A percentile compares a stretch with the other conserved stretches of the same genome.
Conservation (phyloP, 2,888 invertebrate species). For the Gonocerus acuteangulatus region DNA sequence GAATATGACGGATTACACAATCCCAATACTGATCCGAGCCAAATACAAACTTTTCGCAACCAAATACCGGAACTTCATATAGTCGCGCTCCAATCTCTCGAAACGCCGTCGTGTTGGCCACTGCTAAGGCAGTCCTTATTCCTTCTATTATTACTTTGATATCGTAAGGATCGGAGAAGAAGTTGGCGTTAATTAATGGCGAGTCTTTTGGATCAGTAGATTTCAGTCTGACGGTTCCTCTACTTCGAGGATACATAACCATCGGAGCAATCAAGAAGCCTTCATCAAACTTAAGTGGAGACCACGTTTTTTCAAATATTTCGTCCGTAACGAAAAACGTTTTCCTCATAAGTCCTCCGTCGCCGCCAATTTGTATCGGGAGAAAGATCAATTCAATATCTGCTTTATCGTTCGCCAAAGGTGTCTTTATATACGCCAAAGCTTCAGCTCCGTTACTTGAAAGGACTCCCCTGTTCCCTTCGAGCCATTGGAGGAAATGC, state of each 20-base stretch:
- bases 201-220: conserved; percentile 68
- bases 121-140: conserved; percentile 47
- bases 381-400: conserved; percentile 75
- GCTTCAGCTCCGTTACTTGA: conserved; percentile 59
- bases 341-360: conserved; percentile 44
- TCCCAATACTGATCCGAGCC: conserved; percentile 66
- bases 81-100: conserved; percentile 49
- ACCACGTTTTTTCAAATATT: conserved; percentile 52
- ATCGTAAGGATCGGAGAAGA: conserved; percentile 58
- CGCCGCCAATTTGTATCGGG: conserved; percentile 65
- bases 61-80: conserved; percentile 55
- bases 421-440: conserved; percentile 64
- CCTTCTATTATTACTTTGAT: conserved; percentile 61
- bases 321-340: conserved; percentile 57
- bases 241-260: conserved; percentile 64
- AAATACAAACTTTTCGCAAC: conserved; percentile 56
- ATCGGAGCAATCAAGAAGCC: conserved; percentile 66
- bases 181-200: conserved; percentile 75
- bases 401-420: conserved; percentile 54
- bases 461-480: conserved; percentile 57
- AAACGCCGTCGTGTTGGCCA: conserved; percentile 51
- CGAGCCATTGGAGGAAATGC: conserved; percentile 50
- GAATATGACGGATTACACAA: conserved; percentile 62
- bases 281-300: conserved; percentile 46
- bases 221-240: conserved; percentile 55